Evolutionary conservation across 2,113 vertebrate genomes (phyloP).

Genomic region (Mystacornis crossleyi): DNA sequence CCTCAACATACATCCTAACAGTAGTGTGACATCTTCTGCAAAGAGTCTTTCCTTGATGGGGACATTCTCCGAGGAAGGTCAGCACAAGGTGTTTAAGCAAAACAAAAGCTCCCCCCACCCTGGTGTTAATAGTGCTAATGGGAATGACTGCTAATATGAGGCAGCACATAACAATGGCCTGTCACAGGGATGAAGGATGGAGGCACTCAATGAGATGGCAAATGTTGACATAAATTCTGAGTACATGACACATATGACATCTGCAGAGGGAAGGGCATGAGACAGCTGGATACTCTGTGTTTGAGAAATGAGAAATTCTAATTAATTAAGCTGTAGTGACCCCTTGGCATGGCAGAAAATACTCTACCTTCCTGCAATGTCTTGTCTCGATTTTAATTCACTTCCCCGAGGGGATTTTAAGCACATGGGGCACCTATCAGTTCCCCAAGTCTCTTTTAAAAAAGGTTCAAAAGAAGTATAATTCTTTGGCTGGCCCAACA

Average conservation of each 20-base stretch:
- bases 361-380: not conserved
- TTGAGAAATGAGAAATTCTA: slow-evolving; percentile 26
- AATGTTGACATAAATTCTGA: slow-evolving; percentile 45
- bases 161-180: not conserved
- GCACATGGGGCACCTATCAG: not conserved
- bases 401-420: not conserved
- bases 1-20: not conserved
- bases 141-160: not conserved
- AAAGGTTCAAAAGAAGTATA: not conserved
- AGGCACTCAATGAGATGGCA: not conserved
- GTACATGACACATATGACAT: not conserved
- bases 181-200: not conserved
- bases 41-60: not conserved
- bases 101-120: not conserved
- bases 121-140: not conserved
- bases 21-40: not conserved
- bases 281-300: not conserved
- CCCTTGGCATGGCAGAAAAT: not conserved
- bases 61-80: not conserved
- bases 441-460: not conserved
- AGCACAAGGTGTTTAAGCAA: not conserved
- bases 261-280: not conserved
- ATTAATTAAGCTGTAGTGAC: slow-evolving; percentile 26
- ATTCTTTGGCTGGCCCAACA: not conserved
- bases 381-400: not conserved